These are phyloP conservation scores for Drosophila aldrichi DNA, from an alignment of 2,888 invertebrate genomes.

Conservation along the genomic window DNA sequence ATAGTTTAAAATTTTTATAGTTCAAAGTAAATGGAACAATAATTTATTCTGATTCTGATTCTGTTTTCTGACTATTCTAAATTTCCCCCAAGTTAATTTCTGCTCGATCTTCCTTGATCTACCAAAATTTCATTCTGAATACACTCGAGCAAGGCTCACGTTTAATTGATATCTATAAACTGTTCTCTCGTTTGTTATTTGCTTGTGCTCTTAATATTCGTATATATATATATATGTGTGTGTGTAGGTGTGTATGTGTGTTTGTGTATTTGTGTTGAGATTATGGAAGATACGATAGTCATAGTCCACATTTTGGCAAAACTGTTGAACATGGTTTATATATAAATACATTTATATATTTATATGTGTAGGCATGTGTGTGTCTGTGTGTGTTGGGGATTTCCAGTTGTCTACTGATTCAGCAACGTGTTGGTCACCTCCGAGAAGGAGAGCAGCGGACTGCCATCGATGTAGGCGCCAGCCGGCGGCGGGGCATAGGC, in stretches of 20 bases:
- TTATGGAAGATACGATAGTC: constrained; percentile 85
- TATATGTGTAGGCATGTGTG: constrained; percentile 21
- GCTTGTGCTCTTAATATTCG: constrained; percentile 21
- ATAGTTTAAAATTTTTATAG: too few species aligned
- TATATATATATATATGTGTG: constrained; percentile 18
- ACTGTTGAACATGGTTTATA: constrained; percentile 69
- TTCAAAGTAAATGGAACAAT: too few species aligned
- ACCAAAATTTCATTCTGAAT: constrained; percentile 1
- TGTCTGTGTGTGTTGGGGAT: not conserved
- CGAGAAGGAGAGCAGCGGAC: constrained; percentile 91
- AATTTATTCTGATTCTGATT: too few species aligned
- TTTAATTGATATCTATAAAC: constrained; percentile 14
- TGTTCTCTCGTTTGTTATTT: constrained; percentile 4
- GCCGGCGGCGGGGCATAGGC: constrained; percentile 86
- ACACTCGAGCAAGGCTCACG: constrained; percentile 38
- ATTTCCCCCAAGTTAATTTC: too few species aligned
- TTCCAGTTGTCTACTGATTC: constrained; percentile 86
- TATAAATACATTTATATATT: constrained; percentile 6
- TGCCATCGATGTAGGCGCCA: constrained; percentile 87
- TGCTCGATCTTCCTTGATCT: not conserved
- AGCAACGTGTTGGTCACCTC: constrained; percentile 92
- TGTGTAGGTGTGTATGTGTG: constrained; percentile 24
- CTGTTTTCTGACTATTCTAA: not conserved
- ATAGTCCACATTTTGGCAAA: constrained; percentile 85
- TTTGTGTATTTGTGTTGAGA: constrained; percentile 52